A percentile compares a stretch with the other conserved stretches of the same genome.
phyloP scores from a whole-genome alignment of 2,797 vertebrate genomes.

The Calcarius lapponicus region DNA sequence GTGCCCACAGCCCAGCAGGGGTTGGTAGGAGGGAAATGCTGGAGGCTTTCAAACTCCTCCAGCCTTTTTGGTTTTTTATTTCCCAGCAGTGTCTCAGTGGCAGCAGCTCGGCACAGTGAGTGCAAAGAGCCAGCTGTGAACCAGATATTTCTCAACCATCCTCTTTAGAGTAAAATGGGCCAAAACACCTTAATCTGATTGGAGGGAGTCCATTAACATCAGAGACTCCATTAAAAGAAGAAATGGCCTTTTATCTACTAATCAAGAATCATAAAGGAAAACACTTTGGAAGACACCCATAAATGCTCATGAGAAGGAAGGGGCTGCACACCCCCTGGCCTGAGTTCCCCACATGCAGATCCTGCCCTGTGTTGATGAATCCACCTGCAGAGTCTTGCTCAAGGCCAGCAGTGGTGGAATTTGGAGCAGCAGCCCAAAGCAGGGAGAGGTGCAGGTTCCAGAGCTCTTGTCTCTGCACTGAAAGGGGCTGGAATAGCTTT shows the following conservation, averaged over 20 bases:
- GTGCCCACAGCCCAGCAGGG: background rate
- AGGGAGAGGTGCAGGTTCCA: background rate
- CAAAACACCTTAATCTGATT: constrained; percentile 14
- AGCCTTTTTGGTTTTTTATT: background rate
- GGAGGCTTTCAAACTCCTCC: background rate
- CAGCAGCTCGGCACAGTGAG: background rate
- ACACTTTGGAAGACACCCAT: background rate
- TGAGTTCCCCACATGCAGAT: rapidly evolving
- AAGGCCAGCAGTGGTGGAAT: background rate
- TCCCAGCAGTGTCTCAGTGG: background rate
- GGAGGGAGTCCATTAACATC: constrained; percentile 14
- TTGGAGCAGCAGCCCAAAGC: background rate
- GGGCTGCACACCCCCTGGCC: background rate
- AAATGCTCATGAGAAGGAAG: background rate
- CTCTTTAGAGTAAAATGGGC: background rate
- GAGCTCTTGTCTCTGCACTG: background rate
- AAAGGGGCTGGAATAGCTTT: background rate
- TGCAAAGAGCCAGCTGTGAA: background rate
- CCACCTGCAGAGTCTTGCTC: background rate
- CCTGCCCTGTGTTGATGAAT: rapidly evolving
- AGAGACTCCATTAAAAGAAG: constrained; percentile 16
- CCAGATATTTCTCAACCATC: constrained; percentile 5
- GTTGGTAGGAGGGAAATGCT: background rate
- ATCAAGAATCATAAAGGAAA: constrained; percentile 12
- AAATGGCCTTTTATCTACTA: constrained; percentile 24